Evolutionary conservation across 2,888 invertebrate species (phyloP), one percentile per base, ranked within the genome.

Genomic region (Ormia ochracea): DNA sequence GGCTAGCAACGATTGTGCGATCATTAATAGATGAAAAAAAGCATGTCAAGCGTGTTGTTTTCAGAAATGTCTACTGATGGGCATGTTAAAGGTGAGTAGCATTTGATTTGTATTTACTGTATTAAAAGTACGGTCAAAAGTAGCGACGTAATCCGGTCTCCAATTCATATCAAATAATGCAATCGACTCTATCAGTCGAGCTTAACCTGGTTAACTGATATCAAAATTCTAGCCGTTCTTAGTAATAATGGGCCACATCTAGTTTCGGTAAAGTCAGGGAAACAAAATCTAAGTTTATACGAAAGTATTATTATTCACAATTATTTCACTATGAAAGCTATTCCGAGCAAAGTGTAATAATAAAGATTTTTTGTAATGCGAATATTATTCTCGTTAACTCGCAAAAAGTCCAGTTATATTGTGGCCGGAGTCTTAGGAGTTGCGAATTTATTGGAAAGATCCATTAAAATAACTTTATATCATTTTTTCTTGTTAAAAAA

Each of bases 21-120:
- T 98, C 85, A 98, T 98, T 91, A 98, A 98, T 91, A 92, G 98
- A 66, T 92, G 98, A 74, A 92, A 98, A 85, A 98, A 98, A 92
- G 98, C 98, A 19, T 98, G 98, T 88, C 98, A 98, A 90, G 98
- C 98, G 54, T 98, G 98, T 90, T 93, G 98, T 82, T 98, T 98
- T 92, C 95, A 98, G 89, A 98, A 98, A 92, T 98, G 98, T 89
- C 92, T 98, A 84, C 92, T 96, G 83, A 98, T 97, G 88, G 98
- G 98, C 85, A 98, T 98, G 98, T 91, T 98, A 85, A 96, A 98
- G 88, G 98, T 98, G 91, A 97, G 97, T 59, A 96, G 4, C n/a
- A n/a, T n/a, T n/a, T n/a, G n/a, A n/a, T n/a, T n/a, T n/a, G n/a
- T n/a, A n/a, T n/a, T n/a, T n/a, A n/a, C n/a, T n/a, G n/a, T n/a